Conservation (phyloP, 2,113 vertebrate genomes). For the Empidonax alnorum region DNA sequence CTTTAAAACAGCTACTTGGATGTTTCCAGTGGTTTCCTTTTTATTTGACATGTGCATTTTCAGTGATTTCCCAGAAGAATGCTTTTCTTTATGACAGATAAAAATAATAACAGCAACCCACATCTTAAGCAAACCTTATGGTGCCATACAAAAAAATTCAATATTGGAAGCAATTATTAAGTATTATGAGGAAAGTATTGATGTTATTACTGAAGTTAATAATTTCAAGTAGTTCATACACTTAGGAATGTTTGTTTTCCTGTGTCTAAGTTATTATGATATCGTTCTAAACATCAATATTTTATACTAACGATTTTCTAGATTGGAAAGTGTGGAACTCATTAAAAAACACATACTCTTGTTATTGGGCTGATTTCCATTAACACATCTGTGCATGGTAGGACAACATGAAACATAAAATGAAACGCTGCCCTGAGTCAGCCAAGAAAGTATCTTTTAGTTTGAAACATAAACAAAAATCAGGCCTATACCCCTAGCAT, state of each 20-base stretch:
- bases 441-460: not conserved
- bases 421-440: not conserved
- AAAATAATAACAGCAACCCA: not conserved
- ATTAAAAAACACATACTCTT: not conserved
- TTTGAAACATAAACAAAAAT: not conserved
- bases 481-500: not conserved
- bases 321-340: not conserved
- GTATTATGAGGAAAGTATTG: not conserved
- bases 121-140: not conserved
- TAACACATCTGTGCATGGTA: not conserved
- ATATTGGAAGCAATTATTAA: not conserved
- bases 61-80: not conserved
- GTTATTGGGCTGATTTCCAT: not conserved
- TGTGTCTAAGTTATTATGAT: not conserved
- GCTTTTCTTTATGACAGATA: not conserved
- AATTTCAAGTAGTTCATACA: not conserved
- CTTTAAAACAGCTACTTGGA: not conserved
- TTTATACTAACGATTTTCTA: not conserved
- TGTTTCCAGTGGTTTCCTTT: not conserved
- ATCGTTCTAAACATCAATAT: not conserved
- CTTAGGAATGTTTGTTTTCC: not conserved
- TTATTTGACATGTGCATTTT: not conserved
- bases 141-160: not conserved
- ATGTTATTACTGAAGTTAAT: conserved; percentile 6
- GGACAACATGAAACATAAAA: not conserved